phyloP scores from a whole-genome alignment of 2,113 vertebrate genomes.

The Prionailurus viverrinus region DNA sequence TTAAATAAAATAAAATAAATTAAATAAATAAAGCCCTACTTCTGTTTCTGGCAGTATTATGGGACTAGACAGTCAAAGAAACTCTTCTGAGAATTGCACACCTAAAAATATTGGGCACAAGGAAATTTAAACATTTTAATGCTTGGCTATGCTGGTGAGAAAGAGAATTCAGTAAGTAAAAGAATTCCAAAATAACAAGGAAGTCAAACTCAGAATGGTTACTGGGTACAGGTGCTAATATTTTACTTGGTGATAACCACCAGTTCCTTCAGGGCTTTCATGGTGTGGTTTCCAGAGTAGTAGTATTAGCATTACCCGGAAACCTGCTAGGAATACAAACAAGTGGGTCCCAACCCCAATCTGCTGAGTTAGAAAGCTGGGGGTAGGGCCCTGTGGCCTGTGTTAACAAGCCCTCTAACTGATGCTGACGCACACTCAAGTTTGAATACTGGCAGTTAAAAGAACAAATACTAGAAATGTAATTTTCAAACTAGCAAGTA shows the following conservation, averaged over 20 bases:
- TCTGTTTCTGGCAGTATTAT: slow-evolving; percentile 14
- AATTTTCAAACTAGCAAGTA: slow-evolving; percentile 31
- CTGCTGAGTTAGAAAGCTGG: not conserved
- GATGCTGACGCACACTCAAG: not conserved
- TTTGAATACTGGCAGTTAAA: not conserved
- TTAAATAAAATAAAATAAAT: not conserved
- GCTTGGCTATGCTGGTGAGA: not conserved
- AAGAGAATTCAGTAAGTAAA: not conserved
- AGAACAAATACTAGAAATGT: slow-evolving; percentile 15
- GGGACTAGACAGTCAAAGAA: not conserved
- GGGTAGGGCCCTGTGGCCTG: not conserved
- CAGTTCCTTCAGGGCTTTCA: not conserved
- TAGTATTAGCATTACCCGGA: not conserved
- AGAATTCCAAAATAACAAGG: slow-evolving; percentile 1
- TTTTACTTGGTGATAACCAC: not conserved
- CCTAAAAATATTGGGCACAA: slow-evolving; percentile 6
- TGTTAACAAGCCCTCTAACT: not conserved
- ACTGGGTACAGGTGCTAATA: not conserved
- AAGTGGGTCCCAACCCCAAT: not conserved
- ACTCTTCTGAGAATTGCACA: not conserved
- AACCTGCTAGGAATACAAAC: not conserved
- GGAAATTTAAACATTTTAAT: slow-evolving; percentile 8
- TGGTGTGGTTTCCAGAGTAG: not conserved
- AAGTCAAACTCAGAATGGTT: not conserved
- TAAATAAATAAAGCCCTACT: not conserved